These are phyloP conservation scores for Armadillidium nasatum DNA, from an alignment of 1,140 invertebrate species.

Conservation along the genomic window DNA sequence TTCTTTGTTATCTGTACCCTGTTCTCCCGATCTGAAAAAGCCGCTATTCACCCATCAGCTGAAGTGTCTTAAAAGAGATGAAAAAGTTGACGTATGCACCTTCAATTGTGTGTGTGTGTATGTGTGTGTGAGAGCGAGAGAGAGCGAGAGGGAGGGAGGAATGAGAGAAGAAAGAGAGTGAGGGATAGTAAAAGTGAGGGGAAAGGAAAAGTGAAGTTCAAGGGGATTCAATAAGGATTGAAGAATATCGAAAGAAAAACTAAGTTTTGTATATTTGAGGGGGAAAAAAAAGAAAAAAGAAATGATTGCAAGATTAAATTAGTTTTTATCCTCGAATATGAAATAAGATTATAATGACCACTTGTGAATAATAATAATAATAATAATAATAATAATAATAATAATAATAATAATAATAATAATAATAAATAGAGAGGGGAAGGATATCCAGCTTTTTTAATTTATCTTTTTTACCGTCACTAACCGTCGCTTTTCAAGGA, in stretches of 20 bases:
- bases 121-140: neutral
- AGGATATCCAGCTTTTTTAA: no score
- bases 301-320: no score
- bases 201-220: neutral
- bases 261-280: neutral
- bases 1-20: conserved; percentile 10
- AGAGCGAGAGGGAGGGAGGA: neutral
- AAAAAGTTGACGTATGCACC: conserved; percentile 12
- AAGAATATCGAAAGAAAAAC: neutral
- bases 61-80: conserved; percentile 12
- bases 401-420: no score
- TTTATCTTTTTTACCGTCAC: no score
- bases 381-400: no score
- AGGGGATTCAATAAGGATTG: neutral
- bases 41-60: conserved; percentile 10
- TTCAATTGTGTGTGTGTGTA: neutral
- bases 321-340: no score
- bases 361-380: no score
- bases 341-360: no score
- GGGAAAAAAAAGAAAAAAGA: neutral
- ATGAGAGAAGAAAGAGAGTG: neutral
- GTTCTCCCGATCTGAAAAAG: conserved; percentile 9
- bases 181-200: neutral
- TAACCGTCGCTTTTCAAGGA: no score
- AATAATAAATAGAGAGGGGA: no score